Evolutionary conservation across 2,797 vertebrate species (phyloP).

Genomic region (Smutsia temminckii): DNA sequence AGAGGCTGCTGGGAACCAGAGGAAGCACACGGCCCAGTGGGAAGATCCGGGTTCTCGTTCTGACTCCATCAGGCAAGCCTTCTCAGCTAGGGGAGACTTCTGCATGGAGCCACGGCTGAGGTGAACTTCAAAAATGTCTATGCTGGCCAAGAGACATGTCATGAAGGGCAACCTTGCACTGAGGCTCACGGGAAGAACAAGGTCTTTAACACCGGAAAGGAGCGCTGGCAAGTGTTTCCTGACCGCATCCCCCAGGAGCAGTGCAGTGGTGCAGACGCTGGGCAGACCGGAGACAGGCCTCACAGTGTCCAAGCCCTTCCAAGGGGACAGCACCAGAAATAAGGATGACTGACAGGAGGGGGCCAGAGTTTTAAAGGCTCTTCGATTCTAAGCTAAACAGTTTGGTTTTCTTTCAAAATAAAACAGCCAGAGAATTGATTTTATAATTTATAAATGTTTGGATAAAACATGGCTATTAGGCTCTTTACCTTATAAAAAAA

Average conservation of each 20-base stretch:
- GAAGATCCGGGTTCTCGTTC: background rate
- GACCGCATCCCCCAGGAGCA: accelerated
- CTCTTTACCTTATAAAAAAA: conserved; percentile 15
- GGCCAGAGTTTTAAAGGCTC: background rate
- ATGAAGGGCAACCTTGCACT: background rate
- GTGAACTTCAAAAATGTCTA: background rate
- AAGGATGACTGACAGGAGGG: background rate
- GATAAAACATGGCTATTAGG: conserved; percentile 37
- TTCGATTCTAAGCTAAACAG: background rate
- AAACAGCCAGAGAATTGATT: background rate
- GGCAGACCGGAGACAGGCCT: background rate
- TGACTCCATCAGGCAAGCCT: background rate
- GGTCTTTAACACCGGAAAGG: background rate
- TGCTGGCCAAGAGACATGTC: background rate
- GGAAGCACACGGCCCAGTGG: background rate
- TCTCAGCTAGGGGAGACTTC: background rate
- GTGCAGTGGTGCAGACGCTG: background rate
- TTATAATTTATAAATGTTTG: background rate
- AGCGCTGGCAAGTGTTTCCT: background rate
- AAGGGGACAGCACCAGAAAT: background rate
- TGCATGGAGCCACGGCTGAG: background rate
- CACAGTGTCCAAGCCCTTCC: background rate
- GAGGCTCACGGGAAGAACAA: background rate
- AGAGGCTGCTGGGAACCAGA: background rate
- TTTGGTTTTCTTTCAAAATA: conserved; percentile 5